phyloP scores from a whole-genome alignment of 2,797 vertebrate genomes.

The Sus cebifrons region DNA sequence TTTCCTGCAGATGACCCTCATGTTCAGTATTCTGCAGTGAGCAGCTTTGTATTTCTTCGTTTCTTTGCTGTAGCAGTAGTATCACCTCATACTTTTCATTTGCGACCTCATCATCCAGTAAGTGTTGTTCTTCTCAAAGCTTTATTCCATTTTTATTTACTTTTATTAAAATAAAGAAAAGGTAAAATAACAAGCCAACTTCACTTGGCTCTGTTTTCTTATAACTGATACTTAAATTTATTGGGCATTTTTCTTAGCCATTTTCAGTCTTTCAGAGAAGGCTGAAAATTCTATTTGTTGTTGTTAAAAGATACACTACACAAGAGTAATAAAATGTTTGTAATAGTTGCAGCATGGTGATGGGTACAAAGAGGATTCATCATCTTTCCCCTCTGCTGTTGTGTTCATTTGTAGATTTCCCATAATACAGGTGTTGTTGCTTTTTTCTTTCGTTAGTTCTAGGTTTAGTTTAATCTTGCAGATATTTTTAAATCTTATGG shows the following conservation, averaged over 20 bases:
- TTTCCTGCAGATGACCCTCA: conserved; percentile 96
- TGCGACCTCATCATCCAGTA: conserved; percentile 98
- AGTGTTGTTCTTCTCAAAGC: conserved; percentile 91
- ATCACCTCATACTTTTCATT: conserved; percentile 98
- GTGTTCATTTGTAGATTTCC: conserved; percentile 1
- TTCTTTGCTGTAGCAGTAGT: conserved; percentile 99
- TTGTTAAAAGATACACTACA: conserved; percentile 8
- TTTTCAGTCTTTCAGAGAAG: conserved; percentile 48
- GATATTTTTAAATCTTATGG: conserved; percentile 42
- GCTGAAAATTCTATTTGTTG: conserved; percentile 4
- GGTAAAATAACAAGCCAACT: conserved; percentile 45
- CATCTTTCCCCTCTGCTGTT: not conserved
- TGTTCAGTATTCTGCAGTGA: conserved; percentile 99
- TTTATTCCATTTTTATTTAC: conserved; percentile 88
- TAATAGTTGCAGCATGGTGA: conserved; percentile 17
- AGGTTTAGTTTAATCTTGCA: conserved; percentile 42
- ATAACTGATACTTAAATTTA: conserved; percentile 39
- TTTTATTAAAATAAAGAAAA: conserved; percentile 75
- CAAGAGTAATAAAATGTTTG: conserved; percentile 1
- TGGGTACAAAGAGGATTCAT: not conserved
- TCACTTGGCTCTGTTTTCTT: conserved; percentile 56
- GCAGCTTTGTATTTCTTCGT: conserved; percentile 99
- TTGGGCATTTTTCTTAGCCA: conserved; percentile 49
- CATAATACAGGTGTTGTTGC: not conserved
- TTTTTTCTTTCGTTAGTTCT: not conserved